A percentile compares a stretch with the other conserved stretches of the same genome.
Evolutionary conservation across 2,113 vertebrate species (phyloP).

Genomic region (Chaenocephalus aceratus): DNA sequence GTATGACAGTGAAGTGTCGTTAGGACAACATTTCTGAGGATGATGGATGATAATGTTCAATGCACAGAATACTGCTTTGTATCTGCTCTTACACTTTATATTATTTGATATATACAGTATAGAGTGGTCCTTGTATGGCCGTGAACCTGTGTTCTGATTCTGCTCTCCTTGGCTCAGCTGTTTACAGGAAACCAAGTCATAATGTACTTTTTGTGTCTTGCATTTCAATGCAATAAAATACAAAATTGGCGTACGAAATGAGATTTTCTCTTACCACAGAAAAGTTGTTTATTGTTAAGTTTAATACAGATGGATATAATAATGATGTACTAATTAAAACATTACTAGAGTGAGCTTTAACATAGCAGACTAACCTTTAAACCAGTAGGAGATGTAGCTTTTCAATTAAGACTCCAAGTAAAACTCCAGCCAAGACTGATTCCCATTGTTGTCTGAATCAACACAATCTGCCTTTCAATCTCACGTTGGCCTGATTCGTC

Average conservation of each 20-base stretch:
- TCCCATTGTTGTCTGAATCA: conserved; percentile 27
- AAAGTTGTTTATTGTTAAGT: conserved; percentile 8
- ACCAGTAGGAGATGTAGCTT: conserved; percentile 23
- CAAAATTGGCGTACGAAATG: not conserved
- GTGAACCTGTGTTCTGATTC: no score
- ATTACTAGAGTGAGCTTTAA: conserved; percentile 13
- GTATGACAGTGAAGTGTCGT: no score
- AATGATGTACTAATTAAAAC: conserved; percentile 28
- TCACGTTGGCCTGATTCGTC: conserved; percentile 18
- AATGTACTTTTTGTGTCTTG: no score
- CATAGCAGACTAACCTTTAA: conserved; percentile 18
- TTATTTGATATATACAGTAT: no score
- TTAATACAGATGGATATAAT: conserved; percentile 27
- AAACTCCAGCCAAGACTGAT: conserved; percentile 24
- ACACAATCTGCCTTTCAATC: conserved; percentile 19
- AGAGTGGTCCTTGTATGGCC: no score
- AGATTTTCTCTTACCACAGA: conserved; percentile 1
- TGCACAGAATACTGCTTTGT: no score
- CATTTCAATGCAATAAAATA: not conserved
- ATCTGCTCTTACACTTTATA: no score
- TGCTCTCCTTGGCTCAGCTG: no score
- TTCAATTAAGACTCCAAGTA: conserved; percentile 23
- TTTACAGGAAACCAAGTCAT: no score
- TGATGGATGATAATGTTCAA: no score
- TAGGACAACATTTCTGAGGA: no score